These are phyloP conservation scores for Pseudomyrmex dendroicus DNA, from an alignment of 1,140 invertebrate genomes.

Conservation along the genomic window DNA sequence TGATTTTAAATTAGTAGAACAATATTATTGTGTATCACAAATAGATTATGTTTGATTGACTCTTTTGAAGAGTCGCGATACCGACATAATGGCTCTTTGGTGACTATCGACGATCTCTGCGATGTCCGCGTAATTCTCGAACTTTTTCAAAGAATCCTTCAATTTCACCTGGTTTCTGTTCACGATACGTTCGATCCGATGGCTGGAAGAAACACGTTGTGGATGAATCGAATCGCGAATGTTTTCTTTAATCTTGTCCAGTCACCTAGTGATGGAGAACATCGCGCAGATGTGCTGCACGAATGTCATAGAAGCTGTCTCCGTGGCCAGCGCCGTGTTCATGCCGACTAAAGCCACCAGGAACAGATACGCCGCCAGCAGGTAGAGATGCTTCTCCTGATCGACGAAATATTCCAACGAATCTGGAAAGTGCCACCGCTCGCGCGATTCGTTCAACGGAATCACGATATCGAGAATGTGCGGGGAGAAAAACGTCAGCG, in stretches of 20 bases:
- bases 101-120: conserved; percentile 25
- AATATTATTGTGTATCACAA: not conserved
- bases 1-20: not conserved
- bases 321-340: not conserved
- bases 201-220: conserved; percentile 8
- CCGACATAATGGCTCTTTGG: conserved; percentile 30
- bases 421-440: not conserved
- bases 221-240: not conserved
- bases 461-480: conserved; percentile 50
- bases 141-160: not conserved
- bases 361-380: not conserved
- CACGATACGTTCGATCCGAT: conserved; percentile 37
- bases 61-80: not conserved
- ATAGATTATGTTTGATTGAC: conserved; percentile 1
- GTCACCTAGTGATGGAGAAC: conserved; percentile 48
- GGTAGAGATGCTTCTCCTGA: not conserved
- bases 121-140: conserved; percentile 3
- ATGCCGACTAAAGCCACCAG: not conserved
- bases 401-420: conserved; percentile 42
- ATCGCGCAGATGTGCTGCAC: conserved; percentile 41
- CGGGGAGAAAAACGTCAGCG: conserved; percentile 26
- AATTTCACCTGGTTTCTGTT: conserved; percentile 1
- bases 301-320: not conserved
- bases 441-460: conserved; percentile 54
- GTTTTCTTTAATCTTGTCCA: not conserved